A percentile compares a stretch with the other conserved stretches of the same genome.
These are phyloP conservation scores for Lypha dubia DNA, from an alignment of 2,888 invertebrate genomes.

Conservation along the genomic window DNA sequence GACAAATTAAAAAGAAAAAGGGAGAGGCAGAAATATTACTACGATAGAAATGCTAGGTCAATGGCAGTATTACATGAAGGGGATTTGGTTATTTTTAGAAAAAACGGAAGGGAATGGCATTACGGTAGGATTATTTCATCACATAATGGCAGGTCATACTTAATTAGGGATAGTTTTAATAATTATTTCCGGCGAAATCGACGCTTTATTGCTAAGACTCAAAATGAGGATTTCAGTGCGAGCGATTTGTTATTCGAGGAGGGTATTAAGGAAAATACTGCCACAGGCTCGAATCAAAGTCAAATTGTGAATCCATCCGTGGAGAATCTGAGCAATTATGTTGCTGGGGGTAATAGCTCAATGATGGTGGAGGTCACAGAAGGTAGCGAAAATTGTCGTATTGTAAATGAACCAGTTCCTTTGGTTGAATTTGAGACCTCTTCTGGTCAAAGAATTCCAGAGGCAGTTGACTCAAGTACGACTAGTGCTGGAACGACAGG, in stretches of 20 bases:
- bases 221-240: not conserved
- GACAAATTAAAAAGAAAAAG: not conserved
- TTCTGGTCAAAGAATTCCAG: too few species aligned
- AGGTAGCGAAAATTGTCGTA: too few species aligned
- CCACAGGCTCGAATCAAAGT: too few species aligned
- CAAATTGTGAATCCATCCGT: too few species aligned
- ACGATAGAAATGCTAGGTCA: not conserved
- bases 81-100: conserved; percentile 4
- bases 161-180: conserved; percentile 12
- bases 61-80: not conserved
- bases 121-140: not conserved
- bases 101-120: not conserved
- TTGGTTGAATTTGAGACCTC: too few species aligned
- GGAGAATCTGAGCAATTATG: too few species aligned
- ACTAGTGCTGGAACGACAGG: too few species aligned
- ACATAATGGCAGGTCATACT: not conserved
- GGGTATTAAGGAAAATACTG: not conserved
- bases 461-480: too few species aligned
- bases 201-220: not conserved
- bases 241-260: not conserved
- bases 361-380: too few species aligned
- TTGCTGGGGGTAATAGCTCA: too few species aligned
- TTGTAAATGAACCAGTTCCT: too few species aligned
- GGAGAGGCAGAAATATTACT: conserved; percentile 21
- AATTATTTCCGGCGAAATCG: not conserved